These are phyloP conservation scores for Siniperca obscura DNA, from an alignment of 2,797 vertebrate species.

Conservation along the genomic window DNA sequence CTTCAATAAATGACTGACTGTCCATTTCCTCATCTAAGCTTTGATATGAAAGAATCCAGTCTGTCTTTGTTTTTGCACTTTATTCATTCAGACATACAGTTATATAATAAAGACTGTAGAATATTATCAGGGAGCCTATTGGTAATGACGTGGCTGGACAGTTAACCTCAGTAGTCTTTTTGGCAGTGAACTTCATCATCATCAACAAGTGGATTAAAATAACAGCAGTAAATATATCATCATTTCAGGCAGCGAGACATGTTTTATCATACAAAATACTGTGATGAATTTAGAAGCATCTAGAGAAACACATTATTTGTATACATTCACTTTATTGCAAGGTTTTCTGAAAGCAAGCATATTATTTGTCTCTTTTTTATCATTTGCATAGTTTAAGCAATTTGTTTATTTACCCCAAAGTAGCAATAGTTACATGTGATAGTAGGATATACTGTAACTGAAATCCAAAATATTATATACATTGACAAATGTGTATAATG, in stretches of 20 bases:
- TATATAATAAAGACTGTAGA: slow-evolving; percentile 59
- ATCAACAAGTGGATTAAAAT: slow-evolving; percentile 52
- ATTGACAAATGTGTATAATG: slow-evolving; percentile 70
- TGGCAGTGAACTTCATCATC: slow-evolving; percentile 70
- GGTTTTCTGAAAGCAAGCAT: slow-evolving; percentile 82
- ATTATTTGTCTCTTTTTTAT: slow-evolving; percentile 64
- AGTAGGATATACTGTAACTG: slow-evolving; percentile 70
- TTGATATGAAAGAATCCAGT: slow-evolving; percentile 8
- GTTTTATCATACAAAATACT: slow-evolving; percentile 63
- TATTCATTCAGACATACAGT: slow-evolving; percentile 68
- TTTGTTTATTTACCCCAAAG: slow-evolving; percentile 70
- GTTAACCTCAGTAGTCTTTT: slow-evolving; percentile 58
- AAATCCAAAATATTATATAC: slow-evolving; percentile 79
- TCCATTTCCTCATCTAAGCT: not conserved
- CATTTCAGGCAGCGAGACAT: slow-evolving; percentile 55
- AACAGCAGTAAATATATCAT: slow-evolving; percentile 50
- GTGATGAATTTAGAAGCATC: slow-evolving; percentile 63
- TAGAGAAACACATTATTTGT: slow-evolving; percentile 72
- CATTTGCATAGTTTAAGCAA: slow-evolving; percentile 86
- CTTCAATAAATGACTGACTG: slow-evolving; percentile 2
- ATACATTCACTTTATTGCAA: slow-evolving; percentile 88
- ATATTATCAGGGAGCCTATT: slow-evolving; percentile 46
- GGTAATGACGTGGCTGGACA: slow-evolving; percentile 2
- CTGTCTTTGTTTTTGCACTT: slow-evolving; percentile 44
- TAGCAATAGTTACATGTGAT: slow-evolving; percentile 72